Percentiles rank a stretch among this genome's conserved stretches.
These are phyloP conservation scores for Spermophilus dauricus DNA, from an alignment of 2,113 vertebrate genomes.

Conservation along the genomic window DNA sequence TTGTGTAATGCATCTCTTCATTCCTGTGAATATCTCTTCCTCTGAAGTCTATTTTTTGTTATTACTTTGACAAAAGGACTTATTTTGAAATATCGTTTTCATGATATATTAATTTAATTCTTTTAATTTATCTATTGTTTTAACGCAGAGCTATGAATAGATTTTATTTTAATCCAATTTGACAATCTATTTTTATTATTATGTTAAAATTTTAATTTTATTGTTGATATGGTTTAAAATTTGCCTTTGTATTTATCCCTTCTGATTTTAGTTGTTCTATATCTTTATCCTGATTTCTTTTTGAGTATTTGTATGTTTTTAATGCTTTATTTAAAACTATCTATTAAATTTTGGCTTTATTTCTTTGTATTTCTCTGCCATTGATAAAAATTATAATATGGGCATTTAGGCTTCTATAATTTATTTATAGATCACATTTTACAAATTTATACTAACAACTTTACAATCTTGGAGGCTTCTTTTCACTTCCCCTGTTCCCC, in stretches of 20 bases:
- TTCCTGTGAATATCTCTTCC: background rate
- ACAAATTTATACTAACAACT: background rate
- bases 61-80: background rate
- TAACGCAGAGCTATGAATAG: background rate
- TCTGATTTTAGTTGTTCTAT: background rate
- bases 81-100: background rate
- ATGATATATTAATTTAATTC: background rate
- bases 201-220: background rate
- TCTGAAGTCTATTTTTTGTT: background rate
- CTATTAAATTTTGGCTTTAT: background rate
- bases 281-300: background rate
- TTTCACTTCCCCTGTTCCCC: background rate
- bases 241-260: background rate
- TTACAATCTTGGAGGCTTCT: background rate
- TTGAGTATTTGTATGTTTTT: background rate
- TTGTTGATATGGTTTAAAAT: background rate
- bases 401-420: background rate
- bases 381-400: background rate
- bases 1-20: background rate
- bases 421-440: conserved; percentile 4
- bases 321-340: background rate
- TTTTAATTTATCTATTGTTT: background rate
- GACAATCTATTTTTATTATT: background rate
- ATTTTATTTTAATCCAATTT: background rate
- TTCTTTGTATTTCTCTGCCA: background rate